A percentile compares a stretch with the other conserved stretches of the same genome.
These are phyloP conservation scores for Spodoptera exigua DNA, from an alignment of 2,888 invertebrate species.

Conservation along the genomic window DNA sequence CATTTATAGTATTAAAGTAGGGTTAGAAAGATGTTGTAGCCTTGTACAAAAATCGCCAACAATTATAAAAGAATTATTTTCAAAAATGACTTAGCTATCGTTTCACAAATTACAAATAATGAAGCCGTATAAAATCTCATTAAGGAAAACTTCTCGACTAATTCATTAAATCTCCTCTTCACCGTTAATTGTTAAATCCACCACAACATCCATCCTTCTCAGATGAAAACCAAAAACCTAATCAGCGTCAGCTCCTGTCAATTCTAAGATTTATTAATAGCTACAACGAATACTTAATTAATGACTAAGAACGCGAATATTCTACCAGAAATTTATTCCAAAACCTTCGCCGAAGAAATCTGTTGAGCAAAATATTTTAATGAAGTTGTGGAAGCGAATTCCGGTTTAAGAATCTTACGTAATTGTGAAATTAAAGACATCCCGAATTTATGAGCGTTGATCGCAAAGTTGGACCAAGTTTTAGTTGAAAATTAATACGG, in stretches of 20 bases:
- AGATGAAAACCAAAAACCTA: conserved; percentile 35
- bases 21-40: too few relatives aligned
- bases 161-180: neutral
- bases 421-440: conserved; percentile 75
- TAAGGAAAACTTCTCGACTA: neutral
- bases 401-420: conserved; percentile 62
- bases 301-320: conserved; percentile 50
- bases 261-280: conserved; percentile 56
- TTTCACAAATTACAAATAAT: too few relatives aligned
- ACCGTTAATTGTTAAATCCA: conserved; percentile 16
- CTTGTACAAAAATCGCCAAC: neutral
- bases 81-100: too few relatives aligned
- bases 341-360: conserved; percentile 67
- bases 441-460: conserved; percentile 63
- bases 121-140: neutral
- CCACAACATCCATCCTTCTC: conserved; percentile 13
- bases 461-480: conserved; percentile 42
- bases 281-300: conserved; percentile 55
- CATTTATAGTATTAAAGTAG: too few relatives aligned
- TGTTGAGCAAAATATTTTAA: conserved; percentile 79
- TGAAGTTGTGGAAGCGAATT: conserved; percentile 73
- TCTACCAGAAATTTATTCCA: conserved; percentile 61
- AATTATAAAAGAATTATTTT: neutral
- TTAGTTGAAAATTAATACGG: conserved; percentile 32
- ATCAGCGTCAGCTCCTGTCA: conserved; percentile 46